Base-by-base conservation (phyloP, 2,888 invertebrate species). In the Drosophila infuscata region DNA sequence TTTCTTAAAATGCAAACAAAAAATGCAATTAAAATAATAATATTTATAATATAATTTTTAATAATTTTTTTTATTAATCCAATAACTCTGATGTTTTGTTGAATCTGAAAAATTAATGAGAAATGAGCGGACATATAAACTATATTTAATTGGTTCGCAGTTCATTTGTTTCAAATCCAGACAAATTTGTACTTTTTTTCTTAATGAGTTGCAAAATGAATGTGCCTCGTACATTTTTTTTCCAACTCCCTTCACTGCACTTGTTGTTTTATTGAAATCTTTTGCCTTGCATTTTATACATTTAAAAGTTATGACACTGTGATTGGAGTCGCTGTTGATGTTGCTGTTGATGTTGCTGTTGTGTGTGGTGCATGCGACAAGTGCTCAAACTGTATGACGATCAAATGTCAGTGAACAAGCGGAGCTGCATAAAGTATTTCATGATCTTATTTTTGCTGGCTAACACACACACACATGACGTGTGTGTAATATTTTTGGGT, bases 401-500 rank as follows among this genome's bases (percentile, higher is more conserved):
- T 43, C 52, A 66, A 53, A 57, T 77, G 65, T 67, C 75, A 66
- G 46, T 38, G 41, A 56, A 58, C 64, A 64, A 8, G 52, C 36
- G 8, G 8, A 61, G 56, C 53, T 49, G 36, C 57, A 59, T 62
- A 59, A 76, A 66, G n/a, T 60, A 43, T 67, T 57, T 58, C 46
- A 65, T 67, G 66, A 73, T 69, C 73, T 69, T 25, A 25, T 36
- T 54, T 56, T 48, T 20, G 25, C 49, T 49, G 49, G 62, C 20
- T 25, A 25, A 25, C 20, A 25, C 20, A 25, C 46, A 48, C 63
- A 49, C 33, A 59, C 69, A 59, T 72, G 83, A 68, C 74, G 81
- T 74, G 76, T 82, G 81, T 73, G 81, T 76, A 71, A 76, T 81
- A 71, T 80, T 82, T 71, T 71, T 71, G 62, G 66, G 73, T 70